Evolutionary conservation across 2,888 invertebrate genomes (phyloP).

Genomic region (Tinea trinotella): DNA sequence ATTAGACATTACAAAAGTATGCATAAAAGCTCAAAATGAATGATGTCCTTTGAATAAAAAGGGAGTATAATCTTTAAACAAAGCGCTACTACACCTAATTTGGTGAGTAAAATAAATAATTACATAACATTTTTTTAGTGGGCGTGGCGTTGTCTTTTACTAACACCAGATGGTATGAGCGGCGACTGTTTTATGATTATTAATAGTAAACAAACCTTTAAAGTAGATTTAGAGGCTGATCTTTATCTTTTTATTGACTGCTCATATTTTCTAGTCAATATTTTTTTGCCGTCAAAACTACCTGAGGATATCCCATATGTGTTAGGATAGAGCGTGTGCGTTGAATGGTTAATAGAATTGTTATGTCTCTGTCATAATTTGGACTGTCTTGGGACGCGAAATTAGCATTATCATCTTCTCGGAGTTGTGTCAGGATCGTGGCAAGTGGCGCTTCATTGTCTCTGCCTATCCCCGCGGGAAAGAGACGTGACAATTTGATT

Average conservation of each 20-base stretch:
- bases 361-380: background rate
- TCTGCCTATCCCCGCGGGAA: no score
- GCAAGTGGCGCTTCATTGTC: no score
- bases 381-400: background rate
- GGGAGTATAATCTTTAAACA: background rate
- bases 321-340: background rate
- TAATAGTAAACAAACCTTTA: conserved; percentile 48
- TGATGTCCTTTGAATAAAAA: no score
- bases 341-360: background rate
- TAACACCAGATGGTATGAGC: conserved; percentile 54
- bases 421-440: no score
- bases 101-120: conserved; percentile 40
- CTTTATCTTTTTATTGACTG: conserved; percentile 14
- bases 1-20: no score
- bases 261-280: background rate
- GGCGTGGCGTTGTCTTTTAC: conserved; percentile 21
- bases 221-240: conserved; percentile 17
- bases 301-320: background rate
- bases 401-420: no score
- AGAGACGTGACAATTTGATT: no score
- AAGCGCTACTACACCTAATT: background rate
- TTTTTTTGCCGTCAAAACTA: background rate
- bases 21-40: no score
- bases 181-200: conserved; percentile 53
- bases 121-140: conserved; percentile 36